phyloP scores from a whole-genome alignment of 2,888 invertebrate species.

The Phytoseiulus persimilis region DNA sequence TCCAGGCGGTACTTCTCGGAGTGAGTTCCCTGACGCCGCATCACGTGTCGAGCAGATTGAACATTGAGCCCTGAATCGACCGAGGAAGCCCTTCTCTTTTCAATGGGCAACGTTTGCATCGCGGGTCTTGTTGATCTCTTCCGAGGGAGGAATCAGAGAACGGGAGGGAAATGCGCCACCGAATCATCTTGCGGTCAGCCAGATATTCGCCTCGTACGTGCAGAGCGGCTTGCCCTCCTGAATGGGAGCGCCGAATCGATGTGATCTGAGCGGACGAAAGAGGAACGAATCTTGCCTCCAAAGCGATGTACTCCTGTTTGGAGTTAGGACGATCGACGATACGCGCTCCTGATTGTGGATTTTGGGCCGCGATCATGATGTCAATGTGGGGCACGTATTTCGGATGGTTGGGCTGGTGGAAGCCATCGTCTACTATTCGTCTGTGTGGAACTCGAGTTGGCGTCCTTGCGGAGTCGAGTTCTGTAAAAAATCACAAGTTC shows the following conservation, averaged over 20 bases:
- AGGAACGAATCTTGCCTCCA: neutral
- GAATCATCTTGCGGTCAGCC: too few relatives aligned
- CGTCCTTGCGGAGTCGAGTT: neutral
- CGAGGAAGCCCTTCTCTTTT: too few relatives aligned
- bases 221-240: too few relatives aligned
- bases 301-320: neutral
- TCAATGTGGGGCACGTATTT: slow-evolving; percentile 34
- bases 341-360: neutral
- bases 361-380: slow-evolving; percentile 13
- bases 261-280: neutral
- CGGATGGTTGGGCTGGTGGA: slow-evolving; percentile 20
- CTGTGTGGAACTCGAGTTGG: neutral
- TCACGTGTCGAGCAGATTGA: too few relatives aligned
- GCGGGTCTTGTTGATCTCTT: too few relatives aligned
- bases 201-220: too few relatives aligned
- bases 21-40: too few relatives aligned
- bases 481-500: neutral
- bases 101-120: too few relatives aligned
- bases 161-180: too few relatives aligned
- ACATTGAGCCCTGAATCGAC: too few relatives aligned
- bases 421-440: slow-evolving; percentile 1
- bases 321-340: neutral
- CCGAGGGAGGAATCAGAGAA: too few relatives aligned
- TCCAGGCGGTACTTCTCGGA: too few relatives aligned
- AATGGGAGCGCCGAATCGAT: neutral